These are phyloP conservation scores for Clarias fuscus DNA, from an alignment of 2,797 vertebrate genomes.

Conservation along the genomic window DNA sequence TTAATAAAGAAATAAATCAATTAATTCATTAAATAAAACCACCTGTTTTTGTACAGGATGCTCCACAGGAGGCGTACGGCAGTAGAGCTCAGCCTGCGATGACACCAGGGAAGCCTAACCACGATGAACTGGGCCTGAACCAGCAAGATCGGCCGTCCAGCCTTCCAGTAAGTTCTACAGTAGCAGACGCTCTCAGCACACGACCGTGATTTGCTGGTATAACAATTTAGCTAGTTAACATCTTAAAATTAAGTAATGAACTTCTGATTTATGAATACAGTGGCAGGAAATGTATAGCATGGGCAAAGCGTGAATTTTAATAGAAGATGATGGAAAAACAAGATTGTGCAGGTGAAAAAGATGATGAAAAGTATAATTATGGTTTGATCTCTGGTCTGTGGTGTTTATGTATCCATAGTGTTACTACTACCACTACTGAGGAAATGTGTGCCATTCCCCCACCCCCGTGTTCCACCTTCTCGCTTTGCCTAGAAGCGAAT, in stretches of 20 bases:
- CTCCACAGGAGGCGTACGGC: slow-evolving; percentile 88
- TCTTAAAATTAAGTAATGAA: too few species aligned
- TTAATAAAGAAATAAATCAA: too few species aligned
- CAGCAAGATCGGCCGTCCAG: slow-evolving; percentile 84
- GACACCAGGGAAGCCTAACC: slow-evolving; percentile 87
- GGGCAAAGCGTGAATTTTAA: background rate
- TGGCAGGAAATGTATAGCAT: background rate
- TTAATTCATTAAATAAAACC: background rate
- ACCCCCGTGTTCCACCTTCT: background rate
- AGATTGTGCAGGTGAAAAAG: too few species aligned
- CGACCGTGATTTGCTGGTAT: background rate
- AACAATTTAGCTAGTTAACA: background rate
- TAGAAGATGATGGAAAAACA: background rate
- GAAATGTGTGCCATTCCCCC: background rate
- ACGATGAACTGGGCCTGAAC: slow-evolving; percentile 85
- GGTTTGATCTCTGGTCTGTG: background rate
- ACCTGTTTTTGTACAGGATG: slow-evolving; percentile 72
- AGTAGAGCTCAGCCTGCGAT: slow-evolving; percentile 84
- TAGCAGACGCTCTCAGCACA: background rate
- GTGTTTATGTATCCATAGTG: background rate
- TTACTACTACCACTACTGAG: background rate
- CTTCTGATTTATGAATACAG: too few species aligned
- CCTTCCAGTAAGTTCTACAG: slow-evolving; percentile 84
- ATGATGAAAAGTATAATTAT: background rate
- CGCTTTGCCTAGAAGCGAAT: background rate